Evolutionary conservation across 2,113 vertebrate genomes (phyloP).

Genomic region (Triplophysa tibetana): DNA sequence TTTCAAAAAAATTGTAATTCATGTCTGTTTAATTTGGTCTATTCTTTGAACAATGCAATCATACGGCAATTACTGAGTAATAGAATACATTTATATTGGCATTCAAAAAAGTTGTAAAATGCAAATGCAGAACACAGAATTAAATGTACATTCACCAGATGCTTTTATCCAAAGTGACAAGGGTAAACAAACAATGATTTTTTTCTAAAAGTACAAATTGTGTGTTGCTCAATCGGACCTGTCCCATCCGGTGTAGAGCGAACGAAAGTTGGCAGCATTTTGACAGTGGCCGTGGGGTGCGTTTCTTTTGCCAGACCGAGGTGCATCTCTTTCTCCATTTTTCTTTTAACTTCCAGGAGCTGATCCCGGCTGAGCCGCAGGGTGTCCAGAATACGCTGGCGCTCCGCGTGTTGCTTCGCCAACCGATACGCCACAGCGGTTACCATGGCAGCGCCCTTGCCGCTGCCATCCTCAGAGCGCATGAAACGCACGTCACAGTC

Average conservation of each 20-base stretch:
- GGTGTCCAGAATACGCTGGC: slow-evolving; percentile 80
- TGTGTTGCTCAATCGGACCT: slow-evolving; percentile 70
- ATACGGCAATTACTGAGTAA: no score
- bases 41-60: no score
- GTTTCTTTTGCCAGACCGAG: slow-evolving; percentile 80
- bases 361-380: slow-evolving; percentile 82
- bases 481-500: slow-evolving; percentile 92
- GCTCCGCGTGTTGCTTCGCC: slow-evolving; percentile 81
- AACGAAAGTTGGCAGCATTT: slow-evolving; percentile 95
- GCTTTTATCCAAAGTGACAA: no score
- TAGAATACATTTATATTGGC: no score
- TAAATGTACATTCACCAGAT: no score
- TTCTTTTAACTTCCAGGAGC: slow-evolving; percentile 85
- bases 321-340: slow-evolving; percentile 83
- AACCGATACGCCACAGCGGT: slow-evolving; percentile 91
- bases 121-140: no score
- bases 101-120: no score
- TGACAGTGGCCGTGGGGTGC: slow-evolving; percentile 75
- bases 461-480: slow-evolving; percentile 89
- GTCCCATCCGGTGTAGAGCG: slow-evolving; percentile 91
- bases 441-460: slow-evolving; percentile 96
- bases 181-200: not conserved
- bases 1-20: no score
- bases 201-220: not conserved
- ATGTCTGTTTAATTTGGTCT: no score